A percentile compares a stretch with the other conserved stretches of the same genome.
phyloP scores from a whole-genome alignment of 2,113 vertebrate genomes.

The Dicaeum eximium region DNA sequence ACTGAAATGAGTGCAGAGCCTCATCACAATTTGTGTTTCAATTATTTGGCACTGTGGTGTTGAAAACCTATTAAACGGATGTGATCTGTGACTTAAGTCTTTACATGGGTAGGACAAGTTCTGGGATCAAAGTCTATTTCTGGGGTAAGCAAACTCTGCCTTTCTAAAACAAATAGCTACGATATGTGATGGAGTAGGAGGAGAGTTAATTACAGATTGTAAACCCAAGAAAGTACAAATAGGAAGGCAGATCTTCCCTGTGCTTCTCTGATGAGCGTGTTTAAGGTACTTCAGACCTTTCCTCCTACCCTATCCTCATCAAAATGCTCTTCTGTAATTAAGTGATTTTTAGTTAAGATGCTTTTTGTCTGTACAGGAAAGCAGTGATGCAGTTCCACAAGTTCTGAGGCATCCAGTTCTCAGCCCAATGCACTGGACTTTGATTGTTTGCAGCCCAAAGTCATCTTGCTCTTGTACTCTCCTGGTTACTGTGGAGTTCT shows the following conservation, averaged over 20 bases:
- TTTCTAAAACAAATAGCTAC: not conserved
- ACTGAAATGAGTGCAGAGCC: not conserved
- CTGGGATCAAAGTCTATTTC: not conserved
- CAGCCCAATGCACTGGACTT: not conserved
- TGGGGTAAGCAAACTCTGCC: not conserved
- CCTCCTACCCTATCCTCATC: not conserved
- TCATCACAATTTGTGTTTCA: not conserved
- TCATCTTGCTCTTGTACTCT: not conserved
- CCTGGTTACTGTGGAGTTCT: not conserved
- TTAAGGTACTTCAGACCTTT: not conserved
- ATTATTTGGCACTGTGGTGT: not conserved
- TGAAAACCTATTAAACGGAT: not conserved
- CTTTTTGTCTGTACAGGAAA: not conserved
- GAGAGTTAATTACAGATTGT: not conserved
- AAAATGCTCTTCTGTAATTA: not conserved
- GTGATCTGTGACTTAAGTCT: not conserved
- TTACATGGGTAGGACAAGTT: not conserved
- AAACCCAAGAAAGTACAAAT: not conserved
- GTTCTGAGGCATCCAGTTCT: not conserved
- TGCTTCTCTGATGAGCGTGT: not conserved
- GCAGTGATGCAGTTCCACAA: accelerated
- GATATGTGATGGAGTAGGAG: not conserved
- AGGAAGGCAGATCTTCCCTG: not conserved
- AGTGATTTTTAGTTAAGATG: not conserved
- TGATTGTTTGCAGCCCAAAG: not conserved